Evolutionary conservation across 1,140 invertebrate species (phyloP), one percentile per base, ranked within the genome.

Genomic region (Anastrepha obliqua): DNA sequence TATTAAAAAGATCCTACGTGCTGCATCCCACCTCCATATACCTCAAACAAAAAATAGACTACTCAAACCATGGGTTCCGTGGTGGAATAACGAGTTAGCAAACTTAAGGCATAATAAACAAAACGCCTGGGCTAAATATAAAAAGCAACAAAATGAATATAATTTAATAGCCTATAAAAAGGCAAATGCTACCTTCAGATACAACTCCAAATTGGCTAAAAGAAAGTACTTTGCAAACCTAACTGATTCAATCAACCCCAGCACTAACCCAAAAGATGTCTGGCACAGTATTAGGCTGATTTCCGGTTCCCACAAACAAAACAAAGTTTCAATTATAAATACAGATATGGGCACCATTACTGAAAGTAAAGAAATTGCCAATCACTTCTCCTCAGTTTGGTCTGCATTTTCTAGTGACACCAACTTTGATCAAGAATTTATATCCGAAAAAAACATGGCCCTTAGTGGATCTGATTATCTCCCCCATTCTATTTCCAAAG

Each of bases 351-450:
- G n/a, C n/a, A n/a, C n/a, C n/a, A n/a, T 65, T 6, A 65, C 64
- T 6, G 17, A 20, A 17, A 11, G 64, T 17, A 65, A 65, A 65
- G 64, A 65, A 20, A 65, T 65, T 17, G 64, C 64, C 17, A 65
- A 65, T 65, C 29, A 20, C 29, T 65, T 65, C 29, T n/a, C 17
- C 29, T 20, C 29, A 17, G 29, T 39, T 39, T 65, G 17, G 64
- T 65, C 64, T 65, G 29, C 17, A 20, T 65, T 65, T 39, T 65
- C 64, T 39, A 65, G 15, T 2, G 64, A 65, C 29, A 7, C 17
- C 29, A n/a, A 65, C 64, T 65, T 65, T 65, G 17, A n/a, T 65
- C 64, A 65, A 65, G 17, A 65, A 65, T 65, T 65, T 65, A 65
- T 65, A 65, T 2, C 64, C 29, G 29, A 65, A 20, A 65, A 65